A percentile compares a stretch with the other conserved stretches of the same genome.
Conservation (phyloP, 2,113 vertebrate species). For the Terrapene triunguis region DNA sequence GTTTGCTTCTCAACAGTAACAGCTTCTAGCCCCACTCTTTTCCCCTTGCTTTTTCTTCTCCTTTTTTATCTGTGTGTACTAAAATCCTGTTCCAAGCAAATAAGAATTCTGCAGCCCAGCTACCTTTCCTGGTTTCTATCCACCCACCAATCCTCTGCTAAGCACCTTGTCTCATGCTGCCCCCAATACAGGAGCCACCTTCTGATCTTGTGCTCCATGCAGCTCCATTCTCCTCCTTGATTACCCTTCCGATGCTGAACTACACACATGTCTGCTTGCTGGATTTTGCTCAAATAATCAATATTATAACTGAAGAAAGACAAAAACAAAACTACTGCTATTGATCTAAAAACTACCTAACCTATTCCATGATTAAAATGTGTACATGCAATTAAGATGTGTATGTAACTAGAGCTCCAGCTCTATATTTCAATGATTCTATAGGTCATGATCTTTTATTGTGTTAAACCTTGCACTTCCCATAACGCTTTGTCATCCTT, state of each 20-base stretch:
- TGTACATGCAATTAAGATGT: too few species aligned
- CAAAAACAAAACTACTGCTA: neutral
- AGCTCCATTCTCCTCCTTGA: neutral
- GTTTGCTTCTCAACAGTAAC: neutral
- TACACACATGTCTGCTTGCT: neutral
- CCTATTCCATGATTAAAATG: too few species aligned
- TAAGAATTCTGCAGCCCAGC: neutral
- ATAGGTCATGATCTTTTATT: too few species aligned
- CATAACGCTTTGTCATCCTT: neutral
- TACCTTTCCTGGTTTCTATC: neutral
- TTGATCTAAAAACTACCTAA: neutral
- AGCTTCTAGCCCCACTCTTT: neutral
- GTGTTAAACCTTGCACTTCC: too few species aligned
- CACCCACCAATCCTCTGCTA: neutral
- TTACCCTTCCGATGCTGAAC: neutral
- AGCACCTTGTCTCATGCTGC: rapidly evolving
- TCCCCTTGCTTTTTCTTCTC: rapidly evolving
- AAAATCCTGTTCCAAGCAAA: neutral
- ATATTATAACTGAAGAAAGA: neutral
- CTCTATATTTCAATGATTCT: too few species aligned
- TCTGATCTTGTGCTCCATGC: neutral
- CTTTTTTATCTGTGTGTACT: neutral
- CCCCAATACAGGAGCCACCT: neutral
- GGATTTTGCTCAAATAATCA: neutral
- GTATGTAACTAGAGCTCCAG: too few species aligned